Conservation (phyloP, 2,797 vertebrate species). For the Urosaurus nigricauda region DNA sequence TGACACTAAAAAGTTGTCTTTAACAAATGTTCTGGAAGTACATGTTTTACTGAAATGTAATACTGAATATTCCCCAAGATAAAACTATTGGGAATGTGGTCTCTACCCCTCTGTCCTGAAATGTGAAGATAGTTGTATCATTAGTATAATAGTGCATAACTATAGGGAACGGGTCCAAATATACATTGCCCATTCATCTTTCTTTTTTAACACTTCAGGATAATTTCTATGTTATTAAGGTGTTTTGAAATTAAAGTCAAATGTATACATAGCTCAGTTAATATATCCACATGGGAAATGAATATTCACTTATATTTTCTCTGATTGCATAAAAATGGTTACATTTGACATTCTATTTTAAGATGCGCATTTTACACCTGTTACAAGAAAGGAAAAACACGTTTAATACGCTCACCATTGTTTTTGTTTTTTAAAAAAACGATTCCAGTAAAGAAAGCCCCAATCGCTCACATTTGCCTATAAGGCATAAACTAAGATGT, state of each 20-base stretch:
- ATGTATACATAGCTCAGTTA: background rate
- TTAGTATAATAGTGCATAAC: background rate
- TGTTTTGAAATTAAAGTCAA: background rate
- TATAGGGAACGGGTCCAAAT: background rate
- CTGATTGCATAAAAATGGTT: background rate
- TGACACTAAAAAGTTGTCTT: background rate
- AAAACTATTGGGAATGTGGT: background rate
- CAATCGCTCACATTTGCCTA: background rate
- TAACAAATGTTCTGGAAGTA: background rate
- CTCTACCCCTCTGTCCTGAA: background rate
- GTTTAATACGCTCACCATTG: background rate
- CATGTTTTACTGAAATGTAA: background rate
- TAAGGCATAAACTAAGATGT: background rate
- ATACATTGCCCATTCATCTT: background rate
- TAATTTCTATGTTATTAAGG: background rate
- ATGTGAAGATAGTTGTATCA: background rate
- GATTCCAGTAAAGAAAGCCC: slow-evolving; percentile 15
- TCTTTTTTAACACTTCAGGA: background rate
- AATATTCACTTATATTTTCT: slow-evolving; percentile 11
- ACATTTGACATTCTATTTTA: background rate
- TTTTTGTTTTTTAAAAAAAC: background rate
- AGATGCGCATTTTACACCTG: background rate
- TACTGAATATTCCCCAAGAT: background rate
- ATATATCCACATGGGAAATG: background rate
- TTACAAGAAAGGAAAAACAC: background rate